These are phyloP conservation scores for Columba livia DNA, from an alignment of 2,113 vertebrate genomes.

Conservation along the genomic window DNA sequence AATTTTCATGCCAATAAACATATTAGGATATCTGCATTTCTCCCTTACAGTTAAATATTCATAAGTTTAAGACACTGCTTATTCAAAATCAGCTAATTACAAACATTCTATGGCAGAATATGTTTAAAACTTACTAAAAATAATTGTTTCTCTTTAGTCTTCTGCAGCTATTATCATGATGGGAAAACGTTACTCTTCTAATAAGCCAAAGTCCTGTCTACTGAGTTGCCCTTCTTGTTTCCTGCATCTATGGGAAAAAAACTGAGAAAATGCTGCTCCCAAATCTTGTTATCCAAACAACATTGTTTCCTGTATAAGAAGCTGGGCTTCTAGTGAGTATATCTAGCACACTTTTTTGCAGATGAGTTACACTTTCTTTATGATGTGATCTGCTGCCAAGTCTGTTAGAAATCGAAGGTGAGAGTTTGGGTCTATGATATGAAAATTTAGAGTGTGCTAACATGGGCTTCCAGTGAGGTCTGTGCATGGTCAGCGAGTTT, in stretches of 20 bases:
- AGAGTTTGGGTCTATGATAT: neutral
- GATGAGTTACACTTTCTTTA: neutral
- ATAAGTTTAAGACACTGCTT: neutral
- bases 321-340: fast-evolving
- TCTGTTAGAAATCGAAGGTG: neutral
- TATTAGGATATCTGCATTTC: neutral
- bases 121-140: neutral
- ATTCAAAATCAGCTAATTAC: neutral
- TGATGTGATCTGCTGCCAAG: neutral
- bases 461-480: neutral
- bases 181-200: neutral
- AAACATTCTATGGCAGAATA: neutral
- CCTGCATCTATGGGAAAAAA: neutral
- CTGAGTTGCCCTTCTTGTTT: neutral
- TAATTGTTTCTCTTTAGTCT: neutral
- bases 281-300: neutral
- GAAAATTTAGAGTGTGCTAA: neutral
- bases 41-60: neutral
- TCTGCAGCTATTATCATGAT: neutral
- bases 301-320: neutral
- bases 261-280: neutral
- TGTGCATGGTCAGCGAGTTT: neutral
- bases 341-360: neutral
- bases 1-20: neutral
- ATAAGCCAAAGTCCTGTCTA: neutral